phyloP scores from a whole-genome alignment of 2,113 vertebrate species.

The Centropus bengalensis region DNA sequence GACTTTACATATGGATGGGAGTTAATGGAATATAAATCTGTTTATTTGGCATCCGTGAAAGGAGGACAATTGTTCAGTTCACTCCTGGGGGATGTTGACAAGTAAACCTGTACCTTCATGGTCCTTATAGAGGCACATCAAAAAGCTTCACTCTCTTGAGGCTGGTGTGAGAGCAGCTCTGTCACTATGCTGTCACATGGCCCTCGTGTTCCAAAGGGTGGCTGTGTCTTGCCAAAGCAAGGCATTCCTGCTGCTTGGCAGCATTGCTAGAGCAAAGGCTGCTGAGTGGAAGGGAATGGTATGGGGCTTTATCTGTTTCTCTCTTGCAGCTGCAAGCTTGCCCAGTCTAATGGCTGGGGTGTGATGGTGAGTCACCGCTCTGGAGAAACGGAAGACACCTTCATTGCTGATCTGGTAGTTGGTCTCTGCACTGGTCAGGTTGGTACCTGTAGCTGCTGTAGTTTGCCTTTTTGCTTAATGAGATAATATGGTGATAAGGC shows the following conservation, averaged over 20 bases:
- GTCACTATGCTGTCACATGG: fast-evolving
- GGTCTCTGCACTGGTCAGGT: conserved; percentile 95
- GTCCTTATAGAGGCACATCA: fast-evolving
- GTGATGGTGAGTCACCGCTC: conserved; percentile 98
- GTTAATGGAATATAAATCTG: neutral
- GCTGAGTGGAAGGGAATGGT: neutral
- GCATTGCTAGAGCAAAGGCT: neutral
- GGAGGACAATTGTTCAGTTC: neutral
- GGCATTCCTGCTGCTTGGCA: neutral
- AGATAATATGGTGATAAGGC: neutral
- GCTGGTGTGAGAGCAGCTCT: neutral
- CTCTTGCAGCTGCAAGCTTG: conserved; percentile 88
- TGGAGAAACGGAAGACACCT: conserved; percentile 95
- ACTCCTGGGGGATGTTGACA: neutral
- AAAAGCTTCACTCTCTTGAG: neutral
- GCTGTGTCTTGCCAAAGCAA: neutral
- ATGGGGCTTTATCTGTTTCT: neutral
- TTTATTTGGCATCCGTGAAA: neutral
- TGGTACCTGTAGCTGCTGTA: neutral
- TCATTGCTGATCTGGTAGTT: conserved; percentile 95
- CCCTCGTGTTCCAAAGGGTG: neutral
- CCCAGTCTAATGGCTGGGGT: conserved; percentile 93
- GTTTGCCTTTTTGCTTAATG: neutral
- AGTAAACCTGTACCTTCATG: neutral
- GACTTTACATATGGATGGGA: fast-evolving